A percentile compares a stretch with the other conserved stretches of the same genome.
Evolutionary conservation across 2,797 vertebrate genomes (phyloP).

Genomic region (Melanotaenia trifasciata): DNA sequence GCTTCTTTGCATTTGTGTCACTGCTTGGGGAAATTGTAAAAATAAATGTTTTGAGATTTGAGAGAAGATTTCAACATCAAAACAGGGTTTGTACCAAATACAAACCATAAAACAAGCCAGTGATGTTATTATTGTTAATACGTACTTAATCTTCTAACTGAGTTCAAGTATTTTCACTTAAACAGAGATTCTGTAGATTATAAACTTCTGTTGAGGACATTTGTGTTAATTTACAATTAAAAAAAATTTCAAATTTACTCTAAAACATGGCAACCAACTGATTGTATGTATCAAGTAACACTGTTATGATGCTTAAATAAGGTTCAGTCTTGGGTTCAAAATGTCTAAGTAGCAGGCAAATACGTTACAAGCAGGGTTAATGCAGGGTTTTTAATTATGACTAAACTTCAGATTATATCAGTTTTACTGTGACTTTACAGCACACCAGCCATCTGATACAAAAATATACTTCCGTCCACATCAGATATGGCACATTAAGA

Average conservation of each 20-base stretch:
- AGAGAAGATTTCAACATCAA: no score
- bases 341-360: slow-evolving; percentile 16
- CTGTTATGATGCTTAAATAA: slow-evolving; percentile 13
- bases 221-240: neutral
- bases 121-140: no score
- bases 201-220: slow-evolving; percentile 27
- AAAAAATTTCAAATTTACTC: no score
- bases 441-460: slow-evolving; percentile 28
- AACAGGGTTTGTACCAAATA: no score
- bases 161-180: neutral
- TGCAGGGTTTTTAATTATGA: slow-evolving; percentile 38
- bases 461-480: slow-evolving; percentile 35
- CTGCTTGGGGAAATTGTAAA: no score
- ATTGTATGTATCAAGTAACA: neutral
- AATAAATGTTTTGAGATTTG: no score
- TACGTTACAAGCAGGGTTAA: slow-evolving; percentile 25
- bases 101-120: no score
- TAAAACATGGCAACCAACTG: slow-evolving; percentile 3
- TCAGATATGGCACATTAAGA: slow-evolving; percentile 51
- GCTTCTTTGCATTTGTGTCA: no score
- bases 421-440: slow-evolving; percentile 30
- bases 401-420: slow-evolving; percentile 37
- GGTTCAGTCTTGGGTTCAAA: slow-evolving; percentile 15
- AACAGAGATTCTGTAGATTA: slow-evolving; percentile 18
- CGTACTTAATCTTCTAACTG: no score